Evolutionary conservation across 2,113 vertebrate species (phyloP).

Genomic region (Triplophysa siluroides): DNA sequence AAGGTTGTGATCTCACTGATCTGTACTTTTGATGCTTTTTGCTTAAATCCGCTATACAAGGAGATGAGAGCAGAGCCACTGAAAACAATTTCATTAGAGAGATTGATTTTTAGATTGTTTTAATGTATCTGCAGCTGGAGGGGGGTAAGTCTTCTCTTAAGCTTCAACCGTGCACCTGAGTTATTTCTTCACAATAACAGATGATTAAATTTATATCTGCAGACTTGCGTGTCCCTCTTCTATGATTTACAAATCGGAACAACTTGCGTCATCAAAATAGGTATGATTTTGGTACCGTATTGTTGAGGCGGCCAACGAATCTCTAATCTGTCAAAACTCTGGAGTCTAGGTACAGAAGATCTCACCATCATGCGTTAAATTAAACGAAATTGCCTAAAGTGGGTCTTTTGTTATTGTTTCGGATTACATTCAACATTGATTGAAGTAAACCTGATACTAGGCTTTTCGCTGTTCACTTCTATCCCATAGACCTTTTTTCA

Average conservation of each 20-base stretch:
- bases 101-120: constrained; percentile 70
- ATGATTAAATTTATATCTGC: constrained; percentile 87
- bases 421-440: background rate
- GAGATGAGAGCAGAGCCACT: constrained; percentile 62
- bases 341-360: background rate
- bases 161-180: constrained; percentile 63
- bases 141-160: constrained; percentile 76
- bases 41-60: constrained; percentile 65
- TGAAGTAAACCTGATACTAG: background rate
- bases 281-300: constrained; percentile 1
- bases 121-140: constrained; percentile 70
- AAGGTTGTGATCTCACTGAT: constrained; percentile 23
- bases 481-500: background rate
- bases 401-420: too few relatives aligned
- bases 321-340: constrained; percentile 16
- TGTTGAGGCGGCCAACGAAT: background rate
- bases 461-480: background rate
- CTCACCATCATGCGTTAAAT: too few relatives aligned
- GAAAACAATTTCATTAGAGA: constrained; percentile 76
- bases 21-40: constrained; percentile 33
- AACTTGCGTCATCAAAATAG: constrained; percentile 4
- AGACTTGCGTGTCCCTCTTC: constrained; percentile 44
- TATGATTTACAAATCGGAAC: constrained; percentile 20
- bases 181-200: constrained; percentile 72
- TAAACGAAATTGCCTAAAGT: too few relatives aligned